Base-by-base conservation (phyloP, 1,140 invertebrate genomes). In the Trichonephila inaurata region DNA sequence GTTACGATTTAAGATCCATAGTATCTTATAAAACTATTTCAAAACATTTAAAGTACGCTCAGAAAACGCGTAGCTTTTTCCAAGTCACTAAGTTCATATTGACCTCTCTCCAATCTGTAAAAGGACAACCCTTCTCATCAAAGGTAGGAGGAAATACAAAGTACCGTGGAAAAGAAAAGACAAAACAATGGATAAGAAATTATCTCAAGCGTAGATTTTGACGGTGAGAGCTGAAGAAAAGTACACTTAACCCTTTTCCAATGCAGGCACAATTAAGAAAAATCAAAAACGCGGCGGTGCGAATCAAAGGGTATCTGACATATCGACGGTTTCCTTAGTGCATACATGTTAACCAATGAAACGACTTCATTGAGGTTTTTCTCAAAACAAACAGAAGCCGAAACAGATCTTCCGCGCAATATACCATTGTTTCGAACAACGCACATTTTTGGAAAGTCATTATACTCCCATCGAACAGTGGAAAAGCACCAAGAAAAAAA, bases 181-280 rank as follows among this genome's bases (percentile, higher is more conserved):
- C 19, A 83, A 83, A 58, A 44, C 10, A 83, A n/a, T 51, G 82
- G 82, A n/a, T 60, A 60, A n/a, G 40, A 83, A 83, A 83, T n/a
- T 51, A 58, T 28, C 82, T 83, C 82, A 83, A n/a, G 82, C 82
- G 82, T 83, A 58, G 18, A 83, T 83, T 83, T 83, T 83, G 51
- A 58, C n/a, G 82, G 51, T 58, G 82, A 83, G 51, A 51, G 51
- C 51, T 3, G 16, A 51, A 51, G 40, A 16, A 83, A 58, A 51
- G 33, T 44, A 33, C 21, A 51, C 19, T n/a, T 58, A 83, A 83
- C 82, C 82, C 82, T 83, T 60, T 83, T n/a, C 18, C n/a, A 83
- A 60, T 83, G 51, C 19, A 83, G 82, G 19, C 24, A 58, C 51
- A 60, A 83, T 83, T 83, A 83, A 83, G 7, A 58, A 60, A 58